phyloP scores from a whole-genome alignment of 2,888 invertebrate species.

The Agrotis exclamationis region DNA sequence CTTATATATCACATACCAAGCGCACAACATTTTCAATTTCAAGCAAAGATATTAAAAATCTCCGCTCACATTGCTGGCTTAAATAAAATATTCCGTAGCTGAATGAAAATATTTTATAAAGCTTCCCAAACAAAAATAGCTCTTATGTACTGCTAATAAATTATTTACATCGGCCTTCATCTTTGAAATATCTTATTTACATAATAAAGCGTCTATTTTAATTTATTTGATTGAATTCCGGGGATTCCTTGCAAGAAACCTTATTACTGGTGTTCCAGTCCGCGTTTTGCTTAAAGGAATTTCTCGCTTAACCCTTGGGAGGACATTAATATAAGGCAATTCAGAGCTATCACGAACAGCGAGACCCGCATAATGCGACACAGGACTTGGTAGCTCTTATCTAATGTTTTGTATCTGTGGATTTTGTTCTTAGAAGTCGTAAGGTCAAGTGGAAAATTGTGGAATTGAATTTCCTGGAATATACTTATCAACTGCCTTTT shows the following conservation, averaged over 20 bases:
- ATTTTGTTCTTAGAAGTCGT: constrained; percentile 51
- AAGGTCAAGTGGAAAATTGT: constrained; percentile 31
- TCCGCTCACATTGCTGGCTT: constrained; percentile 1
- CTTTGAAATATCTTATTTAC: constrained; percentile 53
- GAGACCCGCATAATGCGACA: constrained; percentile 77
- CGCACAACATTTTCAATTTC: constrained; percentile 21
- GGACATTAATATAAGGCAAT: constrained; percentile 66
- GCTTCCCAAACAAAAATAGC: constrained; percentile 14
- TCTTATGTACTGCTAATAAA: constrained; percentile 20
- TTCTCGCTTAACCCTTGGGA: constrained; percentile 48
- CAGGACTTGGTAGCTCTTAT: constrained; percentile 68
- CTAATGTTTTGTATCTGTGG: constrained; percentile 58
- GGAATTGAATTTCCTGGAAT: constrained; percentile 15
- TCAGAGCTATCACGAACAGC: constrained; percentile 71
- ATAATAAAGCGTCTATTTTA: constrained; percentile 50
- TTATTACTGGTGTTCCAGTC: constrained; percentile 44
- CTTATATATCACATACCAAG: constrained; percentile 6
- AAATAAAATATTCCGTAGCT: constrained; percentile 19
- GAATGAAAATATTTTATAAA: constrained; percentile 21
- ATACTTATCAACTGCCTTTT: not conserved
- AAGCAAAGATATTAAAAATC: constrained; percentile 35
- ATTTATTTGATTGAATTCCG: constrained; percentile 55
- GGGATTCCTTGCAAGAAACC: constrained; percentile 40
- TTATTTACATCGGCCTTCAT: constrained; percentile 43
- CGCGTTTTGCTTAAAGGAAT: constrained; percentile 56